Evolutionary conservation across 2,888 invertebrate genomes (phyloP), one percentile per base, ranked within the genome.

Genomic region (Agonopterix arenella): DNA sequence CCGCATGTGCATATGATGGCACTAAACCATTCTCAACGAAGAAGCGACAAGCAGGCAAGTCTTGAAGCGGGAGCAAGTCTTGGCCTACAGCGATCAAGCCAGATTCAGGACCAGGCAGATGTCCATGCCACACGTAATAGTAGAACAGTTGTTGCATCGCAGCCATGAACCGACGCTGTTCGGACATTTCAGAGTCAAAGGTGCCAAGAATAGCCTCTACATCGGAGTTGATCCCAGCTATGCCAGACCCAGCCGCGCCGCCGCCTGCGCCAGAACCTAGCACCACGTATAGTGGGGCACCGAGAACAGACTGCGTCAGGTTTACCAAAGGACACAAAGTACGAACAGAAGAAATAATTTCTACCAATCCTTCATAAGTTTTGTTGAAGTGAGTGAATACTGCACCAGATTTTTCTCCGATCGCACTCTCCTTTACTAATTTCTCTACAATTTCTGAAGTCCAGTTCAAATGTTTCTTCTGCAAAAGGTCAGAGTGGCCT

Each of bases 141-240:
- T 95, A 96, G 78, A 97, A 97, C 36, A 96, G 79, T 57, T 93
- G 93, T 68, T 96, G 95, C 90, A 96, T 94, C 9, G 95, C 93
- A 0, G 93, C 91, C 60, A 94, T 92, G 69, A 93, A 96, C 11
- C 94, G 90, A 43, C 93, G 91, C 69, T 95, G 95, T 62, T 94
- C 93, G 0, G 93, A 92, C 41, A 92, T 92, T 61, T 92, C 92
- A 0, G 94, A 93, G 53, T 93, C 92, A 62, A 94, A 95, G 10
- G 92, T 91, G 0, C 94, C 95, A 45, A 97, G 90, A 59, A 97
- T 96, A 0, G 96, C 96, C 48, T 92, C 91, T 0, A 94, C 90
- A 69, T 97, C 97, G 1, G 93, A 90, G 68, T 93, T 92, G 1
- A 75, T 66, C 18, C 55, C 70, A 4, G 86, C 88, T 47, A 81